Base-by-base conservation (phyloP, 1,140 invertebrate species). In the Solen grandis region DNA sequence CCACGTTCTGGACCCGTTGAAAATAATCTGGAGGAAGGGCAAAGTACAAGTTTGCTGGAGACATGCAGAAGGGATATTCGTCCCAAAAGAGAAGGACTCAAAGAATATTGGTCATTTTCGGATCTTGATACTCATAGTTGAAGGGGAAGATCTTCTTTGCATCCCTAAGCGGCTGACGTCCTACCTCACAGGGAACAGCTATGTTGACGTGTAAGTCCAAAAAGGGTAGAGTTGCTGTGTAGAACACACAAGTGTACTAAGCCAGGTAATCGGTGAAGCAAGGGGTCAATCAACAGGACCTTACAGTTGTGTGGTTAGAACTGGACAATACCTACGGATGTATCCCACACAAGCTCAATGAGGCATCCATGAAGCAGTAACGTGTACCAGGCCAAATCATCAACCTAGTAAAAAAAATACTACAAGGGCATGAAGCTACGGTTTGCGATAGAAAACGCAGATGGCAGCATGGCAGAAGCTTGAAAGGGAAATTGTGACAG, bases 251-350 rank as follows among this genome's bases (percentile, higher is more conserved):
- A 72, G 65, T 35, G 46, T 33, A n/a, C 22, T 79, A 13, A 68
- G 38, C n/a, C 2, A 69, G 29, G 38, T 60, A 0, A 27, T 72
- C 0, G 54, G 54, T 50, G 57, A 72, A 52, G 77, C 77, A 38
- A 70, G n/a, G 50, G 38, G 33, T 36, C 10, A 68, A 68, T 31
- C 38, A 46, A 16, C 38, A 41, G 22, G 35, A 68, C 31, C 22
- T 68, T 5, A 60, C 54, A 25, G 73, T 82, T 13, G 35, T 76
- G 25, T 82, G 80, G 80, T 55, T 76, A n/a, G n/a, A n/a, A n/a
- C n/a, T n/a, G n/a, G n/a, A n/a, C n/a, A n/a, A n/a, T n/a, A n/a
- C n/a, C n/a, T 82, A 75, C 57, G 46, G 57, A 1, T 76, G 72
- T n/a, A 50, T 82, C 2, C 65, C 72, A 0, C 72, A 76, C 35